phyloP scores from a whole-genome alignment of 2,113 vertebrate species.

The Stictonetta naevosa region DNA sequence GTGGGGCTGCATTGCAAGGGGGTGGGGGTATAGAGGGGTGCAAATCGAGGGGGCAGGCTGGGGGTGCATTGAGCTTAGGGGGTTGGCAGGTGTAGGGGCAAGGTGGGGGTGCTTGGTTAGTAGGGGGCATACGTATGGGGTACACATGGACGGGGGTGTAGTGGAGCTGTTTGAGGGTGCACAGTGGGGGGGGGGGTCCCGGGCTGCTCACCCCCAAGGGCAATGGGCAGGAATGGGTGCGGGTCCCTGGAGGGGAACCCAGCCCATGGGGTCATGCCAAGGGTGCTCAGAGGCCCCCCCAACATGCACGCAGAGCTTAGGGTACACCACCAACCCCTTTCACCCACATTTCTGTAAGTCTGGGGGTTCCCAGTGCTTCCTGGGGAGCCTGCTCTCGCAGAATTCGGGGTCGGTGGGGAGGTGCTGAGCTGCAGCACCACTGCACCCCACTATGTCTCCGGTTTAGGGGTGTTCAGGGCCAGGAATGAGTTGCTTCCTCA shows the following conservation, averaged over 20 bases:
- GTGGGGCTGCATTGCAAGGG: neutral
- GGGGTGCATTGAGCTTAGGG: neutral
- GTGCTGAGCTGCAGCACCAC: rapidly evolving
- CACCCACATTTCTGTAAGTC: too few species aligned
- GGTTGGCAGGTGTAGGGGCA: neutral
- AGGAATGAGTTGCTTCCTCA: neutral
- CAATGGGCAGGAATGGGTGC: neutral
- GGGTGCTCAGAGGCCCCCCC: neutral
- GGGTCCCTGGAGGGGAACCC: neutral
- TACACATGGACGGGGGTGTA: neutral
- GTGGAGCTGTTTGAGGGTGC: neutral
- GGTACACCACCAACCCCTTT: too few species aligned
- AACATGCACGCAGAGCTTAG: rapidly evolving
- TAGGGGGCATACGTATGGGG: too few species aligned
- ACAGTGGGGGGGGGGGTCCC: neutral
- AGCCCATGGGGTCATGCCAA: neutral
- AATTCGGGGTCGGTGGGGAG: rapidly evolving
- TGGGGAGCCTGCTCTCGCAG: neutral
- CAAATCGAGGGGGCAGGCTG: neutral
- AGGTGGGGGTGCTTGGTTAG: neutral
- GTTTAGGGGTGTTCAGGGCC: neutral
- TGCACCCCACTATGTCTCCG: rapidly evolving
- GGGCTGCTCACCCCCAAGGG: neutral
- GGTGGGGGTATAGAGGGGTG: neutral
- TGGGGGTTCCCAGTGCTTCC: neutral